phyloP scores from a whole-genome alignment of 2,888 invertebrate species.

The Cheilosia pagana region DNA sequence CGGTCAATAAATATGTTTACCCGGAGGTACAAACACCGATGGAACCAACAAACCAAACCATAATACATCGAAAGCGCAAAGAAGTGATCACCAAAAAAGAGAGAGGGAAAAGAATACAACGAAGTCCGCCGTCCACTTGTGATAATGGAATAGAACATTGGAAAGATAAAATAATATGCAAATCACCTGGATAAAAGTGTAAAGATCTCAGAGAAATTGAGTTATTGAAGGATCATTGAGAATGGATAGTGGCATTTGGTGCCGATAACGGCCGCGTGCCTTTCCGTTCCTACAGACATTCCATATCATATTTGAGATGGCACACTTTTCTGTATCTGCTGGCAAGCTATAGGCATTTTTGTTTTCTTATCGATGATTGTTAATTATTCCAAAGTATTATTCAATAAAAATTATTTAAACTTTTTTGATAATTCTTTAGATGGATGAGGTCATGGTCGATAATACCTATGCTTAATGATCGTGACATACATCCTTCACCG shows the following conservation, averaged over 20 bases:
- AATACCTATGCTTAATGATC: background rate
- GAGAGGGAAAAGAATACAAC: constrained; percentile 57
- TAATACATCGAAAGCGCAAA: constrained; percentile 36
- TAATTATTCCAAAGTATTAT: constrained; percentile 23
- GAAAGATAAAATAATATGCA: constrained; percentile 64
- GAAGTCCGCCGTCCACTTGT: constrained; percentile 56
- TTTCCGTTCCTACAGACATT: constrained; percentile 39
- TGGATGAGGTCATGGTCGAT: constrained; percentile 28
- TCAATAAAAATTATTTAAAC: constrained; percentile 10
- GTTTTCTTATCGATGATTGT: constrained; percentile 22
- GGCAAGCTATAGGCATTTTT: background rate
- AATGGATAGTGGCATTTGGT: constrained; percentile 72
- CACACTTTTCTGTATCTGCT: constrained; percentile 40
- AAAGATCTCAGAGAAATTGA: constrained; percentile 68
- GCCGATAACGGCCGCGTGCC: constrained; percentile 61
- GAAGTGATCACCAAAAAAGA: constrained; percentile 62
- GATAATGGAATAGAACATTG: constrained; percentile 64
- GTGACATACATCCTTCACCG: background rate
- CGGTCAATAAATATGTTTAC: constrained; percentile 75
- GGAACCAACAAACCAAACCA: constrained; percentile 49
- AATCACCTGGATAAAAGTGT: constrained; percentile 67
- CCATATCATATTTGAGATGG: constrained; percentile 34
- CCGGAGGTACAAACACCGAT: constrained; percentile 68
- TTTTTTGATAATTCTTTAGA: background rate
- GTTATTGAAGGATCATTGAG: constrained; percentile 74